Conservation (phyloP, 2,113 vertebrate genomes). For the Eira barbara region DNA sequence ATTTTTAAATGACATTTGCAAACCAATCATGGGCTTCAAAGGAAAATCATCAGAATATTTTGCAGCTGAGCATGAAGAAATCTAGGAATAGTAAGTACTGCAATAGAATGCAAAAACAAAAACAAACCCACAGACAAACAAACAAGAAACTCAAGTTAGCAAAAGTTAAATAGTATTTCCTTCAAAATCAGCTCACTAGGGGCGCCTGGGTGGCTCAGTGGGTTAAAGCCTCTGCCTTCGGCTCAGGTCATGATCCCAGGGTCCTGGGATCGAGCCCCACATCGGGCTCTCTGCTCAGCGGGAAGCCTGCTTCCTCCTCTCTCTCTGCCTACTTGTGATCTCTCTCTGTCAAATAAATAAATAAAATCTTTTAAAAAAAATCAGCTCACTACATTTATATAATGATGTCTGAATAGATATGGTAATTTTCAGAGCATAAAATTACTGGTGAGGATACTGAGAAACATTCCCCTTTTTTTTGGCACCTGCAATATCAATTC, state of each 20-base stretch:
- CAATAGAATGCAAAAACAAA: not conserved
- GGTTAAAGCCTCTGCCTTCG: too few species aligned
- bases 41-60: not conserved
- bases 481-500: not conserved
- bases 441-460: not conserved
- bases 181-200: not conserved
- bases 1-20: not conserved
- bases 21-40: not conserved
- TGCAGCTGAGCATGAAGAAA: not conserved
- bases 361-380: not conserved
- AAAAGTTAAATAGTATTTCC: slow-evolving; percentile 8
- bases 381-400: not conserved
- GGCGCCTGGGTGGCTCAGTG: too few species aligned
- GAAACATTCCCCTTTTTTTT: not conserved
- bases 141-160: not conserved
- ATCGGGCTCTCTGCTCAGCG: too few species aligned
- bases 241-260: too few species aligned
- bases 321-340: too few species aligned
- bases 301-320: too few species aligned
- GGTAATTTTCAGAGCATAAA: not conserved
- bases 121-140: not conserved
- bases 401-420: not conserved
- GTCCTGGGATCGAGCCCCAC: too few species aligned
- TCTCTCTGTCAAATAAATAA: too few species aligned
- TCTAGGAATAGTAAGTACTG: not conserved